phyloP scores from a whole-genome alignment of 2,797 vertebrate genomes.

The Coregonus suidteri region DNA sequence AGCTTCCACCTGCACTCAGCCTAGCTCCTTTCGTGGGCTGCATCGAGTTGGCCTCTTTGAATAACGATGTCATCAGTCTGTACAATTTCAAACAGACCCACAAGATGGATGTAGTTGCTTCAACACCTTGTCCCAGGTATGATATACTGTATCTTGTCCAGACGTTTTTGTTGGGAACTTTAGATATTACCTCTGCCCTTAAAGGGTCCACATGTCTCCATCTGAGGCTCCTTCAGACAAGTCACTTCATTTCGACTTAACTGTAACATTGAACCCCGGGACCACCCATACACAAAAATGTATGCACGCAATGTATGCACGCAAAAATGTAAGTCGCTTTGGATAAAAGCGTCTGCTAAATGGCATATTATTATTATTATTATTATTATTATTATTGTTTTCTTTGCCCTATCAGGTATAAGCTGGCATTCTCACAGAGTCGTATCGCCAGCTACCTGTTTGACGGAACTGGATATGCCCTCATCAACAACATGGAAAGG shows the following conservation, averaged over 20 bases:
- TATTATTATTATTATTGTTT: not conserved
- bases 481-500: conserved; percentile 88
- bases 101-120: conserved; percentile 79
- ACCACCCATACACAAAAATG: too few species aligned
- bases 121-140: conserved; percentile 89
- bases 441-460: conserved; percentile 93
- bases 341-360: too few species aligned
- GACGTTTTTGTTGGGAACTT: not conserved
- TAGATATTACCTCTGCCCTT: not conserved
- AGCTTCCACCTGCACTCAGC: conserved; percentile 89
- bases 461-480: conserved; percentile 91
- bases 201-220: not conserved
- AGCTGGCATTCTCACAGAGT: conserved; percentile 94
- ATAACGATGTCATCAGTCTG: conserved; percentile 92
- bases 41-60: conserved; percentile 89
- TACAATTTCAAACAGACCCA: conserved; percentile 91
- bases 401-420: conserved; percentile 78
- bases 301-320: too few species aligned
- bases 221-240: not conserved
- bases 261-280: not conserved
- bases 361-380: too few species aligned
- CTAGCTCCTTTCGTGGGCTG: conserved; percentile 92
- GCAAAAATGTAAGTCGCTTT: too few species aligned
- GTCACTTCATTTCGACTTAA: not conserved
- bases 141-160: not conserved